These are phyloP conservation scores for Pongo abelii DNA, from an alignment of 2,113 vertebrate genomes.

Conservation along the genomic window DNA sequence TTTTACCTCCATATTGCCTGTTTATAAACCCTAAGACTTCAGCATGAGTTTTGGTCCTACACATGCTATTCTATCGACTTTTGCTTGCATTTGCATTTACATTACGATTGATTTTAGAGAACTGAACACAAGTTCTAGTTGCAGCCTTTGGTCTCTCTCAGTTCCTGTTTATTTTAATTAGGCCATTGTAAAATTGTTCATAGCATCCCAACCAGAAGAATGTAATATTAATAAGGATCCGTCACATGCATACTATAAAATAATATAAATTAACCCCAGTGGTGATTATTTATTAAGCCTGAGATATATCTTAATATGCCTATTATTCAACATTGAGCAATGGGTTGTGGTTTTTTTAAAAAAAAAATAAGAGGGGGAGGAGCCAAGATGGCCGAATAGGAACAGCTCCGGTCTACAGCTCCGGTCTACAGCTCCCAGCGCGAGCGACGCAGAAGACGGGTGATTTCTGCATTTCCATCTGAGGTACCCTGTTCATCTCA, in stretches of 20 bases:
- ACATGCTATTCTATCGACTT: background rate
- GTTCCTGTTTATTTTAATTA: slow-evolving; percentile 57
- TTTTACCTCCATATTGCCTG: background rate
- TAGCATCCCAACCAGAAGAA: background rate
- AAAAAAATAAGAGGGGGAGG: no score
- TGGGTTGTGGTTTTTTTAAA: background rate
- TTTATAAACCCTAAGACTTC: background rate
- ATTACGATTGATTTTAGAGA: slow-evolving; percentile 28
- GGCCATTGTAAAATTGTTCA: slow-evolving; percentile 6
- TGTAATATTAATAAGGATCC: slow-evolving; percentile 43
- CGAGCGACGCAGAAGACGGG: no score
- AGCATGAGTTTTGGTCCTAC: background rate
- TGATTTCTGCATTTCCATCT: no score
- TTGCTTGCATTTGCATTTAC: slow-evolving; percentile 14
- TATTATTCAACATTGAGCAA: slow-evolving; percentile 37
- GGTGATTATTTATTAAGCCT: background rate
- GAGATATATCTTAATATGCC: slow-evolving; percentile 42
- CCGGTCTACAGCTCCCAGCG: no score
- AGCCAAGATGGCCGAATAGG: no score
- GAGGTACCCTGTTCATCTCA: no score
- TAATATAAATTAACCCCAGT: slow-evolving; percentile 22
- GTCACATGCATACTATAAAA: slow-evolving; percentile 33
- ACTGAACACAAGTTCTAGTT: background rate
- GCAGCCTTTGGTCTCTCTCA: background rate
- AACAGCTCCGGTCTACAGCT: no score